A percentile compares a stretch with the other conserved stretches of the same genome.
These are phyloP conservation scores for Coregonus clupeaformis DNA, from an alignment of 2,113 vertebrate genomes.

Conservation along the genomic window DNA sequence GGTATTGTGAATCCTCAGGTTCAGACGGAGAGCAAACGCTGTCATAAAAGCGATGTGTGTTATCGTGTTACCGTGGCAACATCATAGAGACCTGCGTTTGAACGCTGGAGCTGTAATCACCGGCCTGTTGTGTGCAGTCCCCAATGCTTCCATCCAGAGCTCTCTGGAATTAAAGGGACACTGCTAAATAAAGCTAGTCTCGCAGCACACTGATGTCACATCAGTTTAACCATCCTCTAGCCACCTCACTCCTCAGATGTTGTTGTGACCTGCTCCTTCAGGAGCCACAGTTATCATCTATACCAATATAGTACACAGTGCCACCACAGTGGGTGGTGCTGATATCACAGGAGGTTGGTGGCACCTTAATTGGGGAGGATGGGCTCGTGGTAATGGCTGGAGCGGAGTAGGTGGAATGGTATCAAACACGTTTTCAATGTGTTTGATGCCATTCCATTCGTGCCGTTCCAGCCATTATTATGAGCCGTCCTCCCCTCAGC, in stretches of 20 bases:
- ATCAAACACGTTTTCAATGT: no score
- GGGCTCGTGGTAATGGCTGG: no score
- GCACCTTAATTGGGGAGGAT: no score
- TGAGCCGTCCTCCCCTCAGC: no score
- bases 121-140: constrained; percentile 56
- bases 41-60: constrained; percentile 70
- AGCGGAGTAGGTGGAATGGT: no score
- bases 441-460: no score
- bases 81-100: constrained; percentile 59
- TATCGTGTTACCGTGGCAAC: constrained; percentile 69
- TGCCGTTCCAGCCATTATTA: no score
- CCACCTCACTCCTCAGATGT: constrained; percentile 53
- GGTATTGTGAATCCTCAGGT: constrained; percentile 19
- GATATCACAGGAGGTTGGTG: no score
- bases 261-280: constrained; percentile 59
- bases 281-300: constrained; percentile 51
- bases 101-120: constrained; percentile 46
- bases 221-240: constrained; percentile 32
- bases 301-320: constrained; percentile 23
- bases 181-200: constrained; percentile 68
- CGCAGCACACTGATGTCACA: constrained; percentile 49
- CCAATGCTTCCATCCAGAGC: constrained; percentile 54
- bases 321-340: no score
- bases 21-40: constrained; percentile 57
- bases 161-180: constrained; percentile 66